Evolutionary conservation across 2,113 vertebrate species (phyloP), one percentile per base, ranked within the genome.

Genomic region (Phasianus colchicus): DNA sequence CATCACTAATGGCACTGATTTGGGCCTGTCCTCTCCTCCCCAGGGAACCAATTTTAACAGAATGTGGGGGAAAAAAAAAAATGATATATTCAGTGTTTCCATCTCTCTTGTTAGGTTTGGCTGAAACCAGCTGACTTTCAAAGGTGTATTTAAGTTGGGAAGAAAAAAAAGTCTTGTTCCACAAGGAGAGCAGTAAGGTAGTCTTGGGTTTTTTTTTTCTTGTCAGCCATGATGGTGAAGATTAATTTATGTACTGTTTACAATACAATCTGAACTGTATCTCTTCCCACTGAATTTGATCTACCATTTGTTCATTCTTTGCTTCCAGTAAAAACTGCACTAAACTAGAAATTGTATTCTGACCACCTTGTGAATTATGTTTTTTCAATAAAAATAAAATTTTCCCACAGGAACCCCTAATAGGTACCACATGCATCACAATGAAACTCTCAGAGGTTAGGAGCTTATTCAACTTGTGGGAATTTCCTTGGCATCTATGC

Each of bases 391-490:
- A 95, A 93, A 87, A 86, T 12, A 67, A 9, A 14, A 11, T 92
- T 84, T 93, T 90, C 86, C 78, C 91, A 92, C 70, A 76, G 43
- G 19, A 90, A 83, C 18, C n/a, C 36, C 74, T 94, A 92, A 92
- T 93, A 76, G 2, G 20, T 82, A 92, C 93, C 93, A 96, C 61
- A 52, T 92, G 92, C 72, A 91, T 69, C 40, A 87, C 32, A 54
- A 93, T 50, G 16, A 93, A 91, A 85, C 83, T 91, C 81, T 78
- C 86, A 94, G 74, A 89, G 86, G 81, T 78, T 92, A 93, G 52
- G 42, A 89, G 78, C 77, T 47, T 65, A 40, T 43, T 79, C 74
- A 54, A n/a, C 66, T 94, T 89, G 15, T 19, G 36, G 73, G 54
- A 73, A 52, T 79, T 73, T 79, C 83, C 66, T 73, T 79, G 80